These are phyloP conservation scores for Pentamera pediparva DNA, from an alignment of 53 echinoderm and acorn worm species.

Conservation along the genomic window DNA sequence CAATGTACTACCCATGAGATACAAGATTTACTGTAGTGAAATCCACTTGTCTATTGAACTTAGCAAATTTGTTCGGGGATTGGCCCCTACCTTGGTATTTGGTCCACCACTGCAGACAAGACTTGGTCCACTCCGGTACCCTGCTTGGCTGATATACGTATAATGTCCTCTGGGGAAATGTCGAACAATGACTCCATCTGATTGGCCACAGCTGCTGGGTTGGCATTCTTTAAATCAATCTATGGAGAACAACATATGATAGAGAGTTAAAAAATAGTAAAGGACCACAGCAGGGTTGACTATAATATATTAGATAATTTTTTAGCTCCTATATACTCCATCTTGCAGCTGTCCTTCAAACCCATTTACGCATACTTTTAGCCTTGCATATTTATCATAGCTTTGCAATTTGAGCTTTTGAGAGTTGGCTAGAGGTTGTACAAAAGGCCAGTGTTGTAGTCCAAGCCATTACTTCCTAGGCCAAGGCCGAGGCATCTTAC, in stretches of 20 bases:
- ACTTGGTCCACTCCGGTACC: conserved; percentile 68
- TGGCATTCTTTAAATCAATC: conserved; percentile 90
- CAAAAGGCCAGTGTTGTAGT: too few relatives aligned
- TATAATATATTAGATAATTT: too few relatives aligned
- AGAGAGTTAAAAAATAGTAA: not conserved
- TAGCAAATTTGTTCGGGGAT: not conserved
- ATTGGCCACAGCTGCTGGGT: conserved; percentile 67
- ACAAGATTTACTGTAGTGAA: too few relatives aligned
- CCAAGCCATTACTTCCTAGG: too few relatives aligned
- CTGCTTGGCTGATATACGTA: conserved; percentile 79
- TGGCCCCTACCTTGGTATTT: conserved; percentile 67
- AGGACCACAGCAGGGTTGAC: not conserved
- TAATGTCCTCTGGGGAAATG: conserved; percentile 55
- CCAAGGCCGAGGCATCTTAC: too few relatives aligned
- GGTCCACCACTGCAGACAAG: conserved; percentile 64
- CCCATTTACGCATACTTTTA: not conserved
- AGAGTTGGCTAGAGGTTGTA: too few relatives aligned
- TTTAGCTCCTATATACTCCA: too few relatives aligned
- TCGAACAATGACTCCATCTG: conserved; percentile 93
- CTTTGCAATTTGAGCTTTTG: not conserved
- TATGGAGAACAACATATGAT: not conserved
- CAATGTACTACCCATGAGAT: too few relatives aligned
- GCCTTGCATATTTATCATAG: not conserved
- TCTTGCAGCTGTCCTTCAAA: too few relatives aligned
- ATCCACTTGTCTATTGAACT: too few relatives aligned